Evolutionary conservation across 2,888 invertebrate genomes (phyloP).

Genomic region (Hartigia nigra): DNA sequence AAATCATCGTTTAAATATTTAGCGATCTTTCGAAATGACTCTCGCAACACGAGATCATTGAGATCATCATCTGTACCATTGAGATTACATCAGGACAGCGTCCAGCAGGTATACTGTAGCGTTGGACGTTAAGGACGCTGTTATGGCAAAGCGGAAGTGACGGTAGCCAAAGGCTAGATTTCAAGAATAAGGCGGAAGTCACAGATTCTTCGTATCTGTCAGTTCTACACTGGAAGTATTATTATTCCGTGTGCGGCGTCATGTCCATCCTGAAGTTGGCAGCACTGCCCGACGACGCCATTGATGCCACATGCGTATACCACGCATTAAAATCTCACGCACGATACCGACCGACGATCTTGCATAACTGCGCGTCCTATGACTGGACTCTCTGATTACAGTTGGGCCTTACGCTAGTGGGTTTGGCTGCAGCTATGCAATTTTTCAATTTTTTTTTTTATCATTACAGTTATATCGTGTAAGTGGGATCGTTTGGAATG

Average conservation of each 20-base stretch:
- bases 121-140: background rate
- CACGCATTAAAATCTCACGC: slow-evolving; percentile 33
- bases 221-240: background rate
- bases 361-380: slow-evolving; percentile 28
- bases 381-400: background rate
- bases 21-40: background rate
- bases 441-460: background rate
- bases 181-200: background rate
- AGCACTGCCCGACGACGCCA: slow-evolving; percentile 4
- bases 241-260: background rate
- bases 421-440: background rate
- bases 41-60: background rate
- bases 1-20: background rate
- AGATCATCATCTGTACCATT: background rate
- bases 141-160: background rate
- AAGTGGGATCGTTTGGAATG: background rate
- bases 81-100: background rate
- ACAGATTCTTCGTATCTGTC: background rate
- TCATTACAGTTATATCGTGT: no score
- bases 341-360: slow-evolving; percentile 26
- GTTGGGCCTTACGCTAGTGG: background rate
- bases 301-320: slow-evolving; percentile 16
- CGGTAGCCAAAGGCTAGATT: background rate
- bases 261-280: background rate
- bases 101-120: background rate